Evolutionary conservation across 1,140 invertebrate species (phyloP).

Genomic region (Neomicropteryx cornuta): DNA sequence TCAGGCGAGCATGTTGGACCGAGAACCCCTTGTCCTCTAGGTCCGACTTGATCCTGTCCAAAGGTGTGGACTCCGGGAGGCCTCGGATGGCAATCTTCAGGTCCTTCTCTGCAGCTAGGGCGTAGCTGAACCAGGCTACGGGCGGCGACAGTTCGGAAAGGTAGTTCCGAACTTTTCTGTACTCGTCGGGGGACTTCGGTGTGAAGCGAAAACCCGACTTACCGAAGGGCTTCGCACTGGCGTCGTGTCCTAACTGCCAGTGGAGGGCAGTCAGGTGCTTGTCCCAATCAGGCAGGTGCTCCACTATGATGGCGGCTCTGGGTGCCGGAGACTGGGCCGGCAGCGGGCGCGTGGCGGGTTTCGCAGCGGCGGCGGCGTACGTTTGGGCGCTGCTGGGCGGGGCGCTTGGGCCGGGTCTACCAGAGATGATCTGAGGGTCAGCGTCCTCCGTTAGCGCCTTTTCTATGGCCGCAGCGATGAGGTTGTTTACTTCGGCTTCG

Average conservation of each 20-base stretch:
- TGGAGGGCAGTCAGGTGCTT: too few species aligned
- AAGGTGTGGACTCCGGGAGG: neutral
- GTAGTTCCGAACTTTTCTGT: constrained; percentile 1
- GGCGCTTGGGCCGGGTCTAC: too few species aligned
- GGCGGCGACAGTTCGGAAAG: neutral
- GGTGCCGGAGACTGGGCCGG: too few species aligned
- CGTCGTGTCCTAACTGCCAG: neutral
- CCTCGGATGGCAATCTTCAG: constrained; percentile 11
- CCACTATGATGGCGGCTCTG: too few species aligned
- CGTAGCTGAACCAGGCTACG: constrained; percentile 7
- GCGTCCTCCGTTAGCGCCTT: too few species aligned
- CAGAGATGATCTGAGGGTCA: too few species aligned
- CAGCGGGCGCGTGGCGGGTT: too few species aligned
- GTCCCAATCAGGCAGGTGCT: constrained; percentile 1
- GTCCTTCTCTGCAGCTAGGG: constrained; percentile 3
- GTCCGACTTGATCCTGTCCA: neutral
- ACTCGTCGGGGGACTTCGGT: constrained; percentile 1
- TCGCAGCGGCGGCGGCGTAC: too few species aligned
- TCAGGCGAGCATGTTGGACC: neutral
- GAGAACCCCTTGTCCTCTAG: neutral
- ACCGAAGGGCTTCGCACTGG: constrained; percentile 5
- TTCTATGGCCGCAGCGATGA: too few species aligned
- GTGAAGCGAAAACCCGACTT: constrained; percentile 7
- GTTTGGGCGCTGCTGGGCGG: too few species aligned
- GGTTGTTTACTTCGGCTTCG: too few species aligned